Base-by-base conservation (phyloP, 2,888 invertebrate genomes). In the Pyrrhosoma nymphula region DNA sequence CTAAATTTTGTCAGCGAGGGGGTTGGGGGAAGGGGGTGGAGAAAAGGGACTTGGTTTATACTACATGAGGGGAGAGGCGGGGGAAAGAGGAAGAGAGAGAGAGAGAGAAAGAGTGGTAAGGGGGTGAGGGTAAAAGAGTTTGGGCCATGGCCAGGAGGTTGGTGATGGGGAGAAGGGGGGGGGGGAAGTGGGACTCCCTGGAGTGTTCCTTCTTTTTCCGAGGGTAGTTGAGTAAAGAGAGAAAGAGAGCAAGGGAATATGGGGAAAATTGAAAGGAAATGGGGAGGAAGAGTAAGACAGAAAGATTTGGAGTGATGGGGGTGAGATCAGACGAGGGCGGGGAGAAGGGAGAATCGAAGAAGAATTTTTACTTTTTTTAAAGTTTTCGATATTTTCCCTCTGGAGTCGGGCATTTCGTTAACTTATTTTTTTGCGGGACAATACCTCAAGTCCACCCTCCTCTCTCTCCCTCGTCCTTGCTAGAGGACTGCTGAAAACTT, bases 1-100 rank as follows among this genome's bases (percentile, higher is more conserved):
- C 55, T 89, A 89, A 89, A 89, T 89, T 89, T 89, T 56, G 89
- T 89, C 55, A 55, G 55, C 23, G 2, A 26, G 89, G 89, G 16
- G 16, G 47, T 23, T 10, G 88, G 88, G 20, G 20, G 23, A 23
- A 56, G 55, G 55, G 56, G 55, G 89, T 55, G 89, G 89, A 60
- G 60, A 18, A 8, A 26, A 2, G 8, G 88, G 10, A 56, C 55
- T 89, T n/a, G 56, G 23, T 69, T 69, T 69, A 69, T 69, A n/a
- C 69, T 69, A 2, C 8, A 12, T 23, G 69, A 20, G 69, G 1
- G n/a, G 69, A 6, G 26, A 69, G 69, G 69, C 18, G 26, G 69
- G 26, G 63, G 63, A 3, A 89, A 20, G 89, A 26, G 89, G 55
- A 10, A 55, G 89, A n/a, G n/a, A 47, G 47, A 47, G 47, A 47